Evolutionary conservation across 1,140 invertebrate genomes (phyloP).

Genomic region (Samia ricini): DNA sequence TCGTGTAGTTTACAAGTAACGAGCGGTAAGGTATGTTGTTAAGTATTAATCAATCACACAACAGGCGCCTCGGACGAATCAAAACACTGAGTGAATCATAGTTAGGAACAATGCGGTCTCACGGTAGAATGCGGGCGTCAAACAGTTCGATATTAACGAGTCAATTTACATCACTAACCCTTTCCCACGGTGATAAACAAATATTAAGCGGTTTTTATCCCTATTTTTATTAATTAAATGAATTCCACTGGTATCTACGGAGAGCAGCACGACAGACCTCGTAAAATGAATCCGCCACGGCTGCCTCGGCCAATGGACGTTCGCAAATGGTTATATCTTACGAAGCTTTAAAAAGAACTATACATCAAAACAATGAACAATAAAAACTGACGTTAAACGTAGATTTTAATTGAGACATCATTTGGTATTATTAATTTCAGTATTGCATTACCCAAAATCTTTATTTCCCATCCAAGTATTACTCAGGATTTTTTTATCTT

Average conservation of each 20-base stretch:
- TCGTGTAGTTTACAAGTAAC: slow-evolving; percentile 27
- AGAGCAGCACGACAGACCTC: slow-evolving; percentile 13
- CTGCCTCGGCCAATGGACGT: slow-evolving; percentile 5
- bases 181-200: slow-evolving; percentile 74
- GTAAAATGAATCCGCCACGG: slow-evolving; percentile 13
- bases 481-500: too few relatives aligned
- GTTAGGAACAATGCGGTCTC: slow-evolving; percentile 68
- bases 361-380: background rate
- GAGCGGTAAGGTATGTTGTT: slow-evolving; percentile 43
- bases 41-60: slow-evolving; percentile 66
- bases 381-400: background rate
- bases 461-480: too few relatives aligned
- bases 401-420: background rate
- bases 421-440: too few relatives aligned
- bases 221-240: slow-evolving; percentile 60
- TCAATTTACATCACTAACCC: slow-evolving; percentile 69
- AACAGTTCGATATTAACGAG: slow-evolving; percentile 63
- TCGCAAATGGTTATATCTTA: slow-evolving; percentile 11
- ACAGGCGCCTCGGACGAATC: slow-evolving; percentile 59
- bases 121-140: slow-evolving; percentile 70
- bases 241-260: slow-evolving; percentile 10
- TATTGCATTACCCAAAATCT: too few relatives aligned
- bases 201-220: slow-evolving; percentile 35
- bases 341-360: background rate
- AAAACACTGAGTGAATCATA: slow-evolving; percentile 72